A percentile compares a stretch with the other conserved stretches of the same genome.
These are phyloP conservation scores for Euphysa ruthae DNA, from an alignment of 30 jellyfish, hydroid and myxozoan species.

Conservation along the genomic window DNA sequence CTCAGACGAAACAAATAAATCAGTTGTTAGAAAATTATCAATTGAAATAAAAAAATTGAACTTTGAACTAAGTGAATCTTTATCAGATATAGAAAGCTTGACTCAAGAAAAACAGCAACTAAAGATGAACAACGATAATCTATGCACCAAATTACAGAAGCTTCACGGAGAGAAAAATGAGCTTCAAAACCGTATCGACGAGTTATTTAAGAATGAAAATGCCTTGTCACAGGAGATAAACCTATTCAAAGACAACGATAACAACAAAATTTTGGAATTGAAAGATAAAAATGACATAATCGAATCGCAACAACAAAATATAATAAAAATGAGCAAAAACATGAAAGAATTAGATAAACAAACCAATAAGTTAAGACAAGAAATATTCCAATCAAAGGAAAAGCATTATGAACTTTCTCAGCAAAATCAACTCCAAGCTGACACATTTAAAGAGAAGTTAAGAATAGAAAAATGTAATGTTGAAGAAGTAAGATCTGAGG, in stretches of 20 bases:
- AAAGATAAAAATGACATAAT: not conserved
- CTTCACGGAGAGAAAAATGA: not conserved
- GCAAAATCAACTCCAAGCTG: not conserved
- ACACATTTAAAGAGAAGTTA: not conserved
- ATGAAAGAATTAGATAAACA: not conserved
- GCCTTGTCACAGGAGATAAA: not conserved
- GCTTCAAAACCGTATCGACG: not conserved
- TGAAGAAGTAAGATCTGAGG: not conserved
- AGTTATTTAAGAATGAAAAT: not conserved
- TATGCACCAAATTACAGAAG: not conserved
- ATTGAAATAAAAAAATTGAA: not conserved
- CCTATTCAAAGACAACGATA: not conserved
- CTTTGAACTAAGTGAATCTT: not conserved
- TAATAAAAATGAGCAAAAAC: not conserved
- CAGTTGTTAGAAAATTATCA: not conserved
- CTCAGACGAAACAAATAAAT: conserved; percentile 1
- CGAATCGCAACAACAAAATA: not conserved
- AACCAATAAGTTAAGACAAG: not conserved
- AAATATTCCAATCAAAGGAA: not conserved
- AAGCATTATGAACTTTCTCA: not conserved
- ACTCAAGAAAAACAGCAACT: not conserved
- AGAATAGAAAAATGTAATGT: not conserved
- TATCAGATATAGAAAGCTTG: not conserved
- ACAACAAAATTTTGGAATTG: not conserved
- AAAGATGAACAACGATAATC: not conserved